phyloP scores from a whole-genome alignment of 2,888 invertebrate genomes.

The Napeogenes sylphis region DNA sequence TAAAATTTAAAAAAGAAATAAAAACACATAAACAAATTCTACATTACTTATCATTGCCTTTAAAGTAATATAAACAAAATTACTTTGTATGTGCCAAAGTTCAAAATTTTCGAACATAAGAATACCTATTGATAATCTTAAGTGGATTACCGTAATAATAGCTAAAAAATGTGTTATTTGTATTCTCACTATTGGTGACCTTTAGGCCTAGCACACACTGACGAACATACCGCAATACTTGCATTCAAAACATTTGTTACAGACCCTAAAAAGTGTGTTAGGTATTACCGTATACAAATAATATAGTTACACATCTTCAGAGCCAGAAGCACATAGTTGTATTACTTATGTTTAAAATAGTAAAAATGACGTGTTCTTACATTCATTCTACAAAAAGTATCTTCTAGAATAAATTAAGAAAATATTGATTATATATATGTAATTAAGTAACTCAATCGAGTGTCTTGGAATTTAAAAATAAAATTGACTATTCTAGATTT shows the following conservation, averaged over 20 bases:
- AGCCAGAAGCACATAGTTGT: slow-evolving; percentile 22
- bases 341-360: slow-evolving; percentile 24
- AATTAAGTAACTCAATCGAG: slow-evolving; percentile 41
- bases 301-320: slow-evolving; percentile 2
- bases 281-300: no score
- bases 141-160: neutral
- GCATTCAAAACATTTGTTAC: no score
- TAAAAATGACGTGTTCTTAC: slow-evolving; percentile 62
- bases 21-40: neutral
- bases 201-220: no score
- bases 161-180: neutral
- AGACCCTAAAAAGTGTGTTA: no score
- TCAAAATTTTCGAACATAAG: slow-evolving; percentile 37
- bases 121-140: neutral
- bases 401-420: slow-evolving; percentile 53
- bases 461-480: slow-evolving; percentile 54
- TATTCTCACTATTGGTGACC: neutral
- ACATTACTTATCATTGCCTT: neutral
- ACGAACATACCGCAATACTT: no score
- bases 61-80: neutral
- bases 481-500: slow-evolving; percentile 65
- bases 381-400: slow-evolving; percentile 47
- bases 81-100: slow-evolving; percentile 55
- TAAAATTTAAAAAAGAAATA: neutral
- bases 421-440: slow-evolving; percentile 32